Evolutionary conservation across 2,797 vertebrate species (phyloP), one percentile per base, ranked within the genome.

Genomic region (Loriculus beryllinus): DNA sequence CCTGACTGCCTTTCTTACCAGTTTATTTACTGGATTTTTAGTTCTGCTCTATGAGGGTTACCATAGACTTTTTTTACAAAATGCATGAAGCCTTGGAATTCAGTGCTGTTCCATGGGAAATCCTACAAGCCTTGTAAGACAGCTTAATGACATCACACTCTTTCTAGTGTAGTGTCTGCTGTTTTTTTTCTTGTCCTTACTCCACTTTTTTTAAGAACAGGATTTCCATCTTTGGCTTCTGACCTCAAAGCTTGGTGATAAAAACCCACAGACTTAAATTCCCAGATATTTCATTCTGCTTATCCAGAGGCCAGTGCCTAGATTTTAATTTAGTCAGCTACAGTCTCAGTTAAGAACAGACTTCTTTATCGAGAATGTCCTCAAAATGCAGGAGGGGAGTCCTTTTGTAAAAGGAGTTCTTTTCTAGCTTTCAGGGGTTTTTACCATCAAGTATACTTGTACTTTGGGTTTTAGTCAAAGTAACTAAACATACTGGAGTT

Each of bases 11-110:
- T 76, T 71, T 90, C 71, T 92, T n/a, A 62, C 60, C 43, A 60
- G 45, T 85, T 92, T 87, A 47, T 71, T 94, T 88, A 52, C 60
- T 87, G 20, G 15, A 56, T 35, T 82, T 94, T 86, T 60, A 94
- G 49, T 62, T 93, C 64, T 82, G 29, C 48, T 82, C 21, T 56
- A 7, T 86, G 63, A 52, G 42, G 18, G 62, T 93, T 92, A 81
- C 72, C 12, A 45, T 37, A 64, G 79, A 37, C n/a, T 69, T 65
- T 93, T 69, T 93, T 72, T 67, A 80, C 21, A 47, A 86, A 88
- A 33, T 35, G 29, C 40, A 62, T 57, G 39, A 72, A 69, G 35
- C 62, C 67, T 93, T 93, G 47, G 70, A 60, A 82, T 49, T 94
- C 21, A 49, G 2, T 48, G 42, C 15, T 42, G 3, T 64, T 94